A percentile compares a stretch with the other conserved stretches of the same genome.
These are phyloP conservation scores for Willowsia nigromaculata DNA, from an alignment of 2,888 invertebrate genomes.

Conservation along the genomic window DNA sequence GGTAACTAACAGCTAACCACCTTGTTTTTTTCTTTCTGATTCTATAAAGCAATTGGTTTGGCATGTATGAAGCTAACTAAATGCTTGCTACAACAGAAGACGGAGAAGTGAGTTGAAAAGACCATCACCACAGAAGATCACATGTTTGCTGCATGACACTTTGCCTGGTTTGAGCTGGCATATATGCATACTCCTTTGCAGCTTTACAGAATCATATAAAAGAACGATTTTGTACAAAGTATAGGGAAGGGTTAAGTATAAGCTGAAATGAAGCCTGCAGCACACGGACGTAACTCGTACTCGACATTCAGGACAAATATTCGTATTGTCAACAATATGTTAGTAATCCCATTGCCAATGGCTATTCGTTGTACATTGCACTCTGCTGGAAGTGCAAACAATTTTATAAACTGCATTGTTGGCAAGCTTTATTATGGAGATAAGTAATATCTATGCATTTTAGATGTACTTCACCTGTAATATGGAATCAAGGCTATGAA, in stretches of 20 bases:
- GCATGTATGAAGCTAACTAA: background rate
- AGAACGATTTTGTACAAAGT: no score
- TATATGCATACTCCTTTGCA: background rate
- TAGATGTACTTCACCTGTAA: background rate
- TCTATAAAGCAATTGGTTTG: background rate
- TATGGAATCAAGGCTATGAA: background rate
- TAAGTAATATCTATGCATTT: background rate
- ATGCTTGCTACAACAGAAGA: background rate
- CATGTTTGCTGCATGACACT: conserved; percentile 55
- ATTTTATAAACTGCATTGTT: background rate
- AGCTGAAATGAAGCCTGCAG: background rate
- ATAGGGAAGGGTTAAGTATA: background rate
- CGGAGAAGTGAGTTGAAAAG: background rate
- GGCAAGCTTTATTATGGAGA: background rate
- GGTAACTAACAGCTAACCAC: background rate
- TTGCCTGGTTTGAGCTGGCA: conserved; percentile 8
- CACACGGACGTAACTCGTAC: no score
- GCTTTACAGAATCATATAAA: no score
- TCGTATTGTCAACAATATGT: background rate
- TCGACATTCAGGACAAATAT: no score
- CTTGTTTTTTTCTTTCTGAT: background rate
- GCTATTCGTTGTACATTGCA: background rate
- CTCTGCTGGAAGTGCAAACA: background rate
- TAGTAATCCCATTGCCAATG: background rate
- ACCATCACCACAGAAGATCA: conserved; percentile 11